phyloP scores from a whole-genome alignment of 2,113 vertebrate genomes.

The Tenrec ecaudatus region DNA sequence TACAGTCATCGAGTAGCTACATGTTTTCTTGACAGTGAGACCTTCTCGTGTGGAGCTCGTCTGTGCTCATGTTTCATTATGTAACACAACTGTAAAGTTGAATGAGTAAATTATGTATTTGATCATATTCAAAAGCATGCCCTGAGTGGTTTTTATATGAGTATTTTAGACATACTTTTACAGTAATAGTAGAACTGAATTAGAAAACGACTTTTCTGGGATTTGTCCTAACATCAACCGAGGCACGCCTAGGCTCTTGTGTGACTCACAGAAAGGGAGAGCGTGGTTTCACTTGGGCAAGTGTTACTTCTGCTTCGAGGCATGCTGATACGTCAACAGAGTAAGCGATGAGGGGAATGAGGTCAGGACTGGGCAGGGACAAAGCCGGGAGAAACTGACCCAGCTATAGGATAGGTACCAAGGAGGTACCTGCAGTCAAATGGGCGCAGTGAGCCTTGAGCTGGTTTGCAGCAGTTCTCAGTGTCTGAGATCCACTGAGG shows the following conservation, averaged over 20 bases:
- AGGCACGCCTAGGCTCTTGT: not conserved
- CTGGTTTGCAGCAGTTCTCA: not conserved
- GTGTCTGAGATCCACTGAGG: not conserved
- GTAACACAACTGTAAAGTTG: conserved; percentile 26
- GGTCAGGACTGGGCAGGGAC: conserved; percentile 60
- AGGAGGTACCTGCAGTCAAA: conserved; percentile 4
- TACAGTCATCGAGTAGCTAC: not conserved
- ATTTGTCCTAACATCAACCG: not conserved
- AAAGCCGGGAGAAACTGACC: conserved; percentile 65
- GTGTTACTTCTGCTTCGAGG: conserved; percentile 21
- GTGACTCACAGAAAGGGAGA: not conserved
- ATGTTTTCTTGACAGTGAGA: conserved; percentile 27
- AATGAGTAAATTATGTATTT: not conserved
- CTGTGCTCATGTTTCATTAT: conserved; percentile 42
- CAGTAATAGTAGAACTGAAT: not conserved
- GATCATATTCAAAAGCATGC: not conserved
- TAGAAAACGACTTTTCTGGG: not conserved
- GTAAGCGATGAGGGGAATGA: conserved; percentile 27
- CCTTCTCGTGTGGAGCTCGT: not conserved
- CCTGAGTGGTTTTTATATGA: not conserved
- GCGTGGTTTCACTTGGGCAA: conserved; percentile 29
- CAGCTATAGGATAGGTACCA: conserved; percentile 25
- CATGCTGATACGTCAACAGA: conserved; percentile 33
- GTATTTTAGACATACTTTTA: not conserved
- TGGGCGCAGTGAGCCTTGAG: conserved; percentile 11